Percentiles rank a stretch among this genome's conserved stretches.
These are phyloP conservation scores for Esox niger DNA, from an alignment of 2,113 vertebrate species.

Conservation along the genomic window DNA sequence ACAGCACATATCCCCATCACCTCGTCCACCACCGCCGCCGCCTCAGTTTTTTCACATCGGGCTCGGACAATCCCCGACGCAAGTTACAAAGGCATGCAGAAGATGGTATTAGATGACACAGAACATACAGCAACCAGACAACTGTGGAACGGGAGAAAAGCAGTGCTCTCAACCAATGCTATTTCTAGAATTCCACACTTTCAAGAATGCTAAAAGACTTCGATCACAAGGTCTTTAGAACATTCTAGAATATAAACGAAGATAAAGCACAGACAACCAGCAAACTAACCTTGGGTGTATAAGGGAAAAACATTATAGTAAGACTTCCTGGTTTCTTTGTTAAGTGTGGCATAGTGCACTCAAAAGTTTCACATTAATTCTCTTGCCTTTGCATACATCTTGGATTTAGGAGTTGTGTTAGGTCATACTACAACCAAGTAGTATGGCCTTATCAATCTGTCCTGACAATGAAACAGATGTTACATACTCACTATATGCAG, in stretches of 20 bases:
- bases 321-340: no score
- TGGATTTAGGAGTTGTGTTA: no score
- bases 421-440: not conserved
- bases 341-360: no score
- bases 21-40: no score
- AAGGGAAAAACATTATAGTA: no score
- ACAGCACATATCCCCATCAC: no score
- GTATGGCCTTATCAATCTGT: not conserved
- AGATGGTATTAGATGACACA: no score
- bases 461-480: conserved; percentile 1
- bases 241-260: not conserved
- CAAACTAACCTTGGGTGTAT: not conserved
- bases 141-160: no score
- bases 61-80: not conserved
- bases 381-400: no score
- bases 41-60: no score
- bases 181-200: not conserved
- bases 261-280: not conserved
- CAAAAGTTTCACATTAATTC: no score
- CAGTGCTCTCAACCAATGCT: not conserved
- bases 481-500: conserved; percentile 34
- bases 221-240: not conserved
- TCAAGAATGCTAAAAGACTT: not conserved
- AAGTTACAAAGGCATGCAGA: not conserved
- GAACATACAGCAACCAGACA: no score